These are phyloP conservation scores for Pomacea canaliculata DNA, from an alignment of 2,888 invertebrate species.

Conservation along the genomic window DNA sequence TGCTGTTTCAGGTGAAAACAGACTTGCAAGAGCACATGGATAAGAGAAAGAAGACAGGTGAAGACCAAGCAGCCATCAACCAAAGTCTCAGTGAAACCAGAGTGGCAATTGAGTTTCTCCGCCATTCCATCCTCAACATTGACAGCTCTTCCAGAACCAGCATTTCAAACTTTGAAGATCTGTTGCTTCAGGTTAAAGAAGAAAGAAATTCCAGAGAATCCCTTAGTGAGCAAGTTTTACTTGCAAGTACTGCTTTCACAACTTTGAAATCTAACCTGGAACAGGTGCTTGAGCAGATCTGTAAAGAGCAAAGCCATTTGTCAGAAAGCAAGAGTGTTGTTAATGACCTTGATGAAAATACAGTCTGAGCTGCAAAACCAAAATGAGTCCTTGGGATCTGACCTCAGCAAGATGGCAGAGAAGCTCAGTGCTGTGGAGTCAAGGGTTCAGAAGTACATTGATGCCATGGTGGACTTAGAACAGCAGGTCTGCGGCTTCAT, in stretches of 20 bases:
- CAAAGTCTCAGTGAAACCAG: slow-evolving; percentile 21
- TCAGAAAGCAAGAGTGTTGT: slow-evolving; percentile 3
- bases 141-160: slow-evolving; percentile 6
- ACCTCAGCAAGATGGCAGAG: slow-evolving; percentile 5
- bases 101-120: slow-evolving; percentile 11
- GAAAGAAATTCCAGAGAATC: slow-evolving; percentile 5
- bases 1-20: slow-evolving; percentile 19
- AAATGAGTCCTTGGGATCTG: slow-evolving; percentile 1
- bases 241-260: background rate
- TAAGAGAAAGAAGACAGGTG: slow-evolving; percentile 5
- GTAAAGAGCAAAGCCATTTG: slow-evolving; percentile 1
- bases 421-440: slow-evolving; percentile 6
- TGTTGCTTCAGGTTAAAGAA: slow-evolving; percentile 4
- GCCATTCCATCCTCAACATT: background rate
- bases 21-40: slow-evolving; percentile 19
- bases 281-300: slow-evolving; percentile 2
- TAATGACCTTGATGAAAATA: slow-evolving; percentile 5
- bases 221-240: slow-evolving; percentile 12
- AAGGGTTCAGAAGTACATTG: background rate
- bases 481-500: background rate
- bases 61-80: slow-evolving; percentile 20
- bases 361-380: slow-evolving; percentile 10
- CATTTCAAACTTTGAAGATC: slow-evolving; percentile 8
- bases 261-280: slow-evolving; percentile 2
- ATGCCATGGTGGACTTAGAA: slow-evolving; percentile 3